phyloP scores from a whole-genome alignment of 2,113 vertebrate genomes.

The Solea senegalensis region DNA sequence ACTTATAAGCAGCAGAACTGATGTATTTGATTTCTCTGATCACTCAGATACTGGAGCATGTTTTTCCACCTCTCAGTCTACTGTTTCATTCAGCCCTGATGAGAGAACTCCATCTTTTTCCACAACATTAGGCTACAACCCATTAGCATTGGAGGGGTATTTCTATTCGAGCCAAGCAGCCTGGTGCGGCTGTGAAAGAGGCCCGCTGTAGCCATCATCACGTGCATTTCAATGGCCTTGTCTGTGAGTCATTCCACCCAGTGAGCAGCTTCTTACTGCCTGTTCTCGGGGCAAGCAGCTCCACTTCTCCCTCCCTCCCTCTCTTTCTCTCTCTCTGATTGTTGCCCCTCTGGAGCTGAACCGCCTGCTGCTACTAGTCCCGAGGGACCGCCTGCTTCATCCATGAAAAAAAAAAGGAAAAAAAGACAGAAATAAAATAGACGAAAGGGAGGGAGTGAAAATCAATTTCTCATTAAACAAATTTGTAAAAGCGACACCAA shows the following conservation, averaged over 20 bases:
- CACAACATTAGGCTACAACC: constrained; percentile 67
- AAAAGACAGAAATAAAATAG: constrained; percentile 7
- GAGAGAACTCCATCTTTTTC: constrained; percentile 67
- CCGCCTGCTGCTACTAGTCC: constrained; percentile 67
- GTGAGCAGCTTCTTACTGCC: constrained; percentile 54
- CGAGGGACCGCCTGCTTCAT: constrained; percentile 57
- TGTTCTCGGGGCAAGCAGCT: constrained; percentile 43
- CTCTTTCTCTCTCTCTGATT: constrained; percentile 46
- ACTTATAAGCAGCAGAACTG: constrained; percentile 65
- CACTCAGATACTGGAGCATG: constrained; percentile 57
- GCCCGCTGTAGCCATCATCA: constrained; percentile 50
- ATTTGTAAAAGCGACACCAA: constrained; percentile 79
- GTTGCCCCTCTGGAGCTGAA: constrained; percentile 68
- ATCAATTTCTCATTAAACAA: constrained; percentile 82
- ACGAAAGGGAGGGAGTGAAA: constrained; percentile 48
- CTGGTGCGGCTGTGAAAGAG: constrained; percentile 42
- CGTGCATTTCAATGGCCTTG: constrained; percentile 41
- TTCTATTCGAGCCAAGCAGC: constrained; percentile 52
- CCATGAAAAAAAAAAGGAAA: constrained; percentile 18
- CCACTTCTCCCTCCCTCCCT: constrained; percentile 43
- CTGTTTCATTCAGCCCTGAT: constrained; percentile 63
- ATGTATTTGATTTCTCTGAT: constrained; percentile 68
- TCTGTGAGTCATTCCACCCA: constrained; percentile 62
- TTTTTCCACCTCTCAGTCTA: constrained; percentile 56
- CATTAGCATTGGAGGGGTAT: constrained; percentile 57